A percentile compares a stretch with the other conserved stretches of the same genome.
Conservation (phyloP, 2,888 invertebrate genomes). For the Dynastes hyllus region DNA sequence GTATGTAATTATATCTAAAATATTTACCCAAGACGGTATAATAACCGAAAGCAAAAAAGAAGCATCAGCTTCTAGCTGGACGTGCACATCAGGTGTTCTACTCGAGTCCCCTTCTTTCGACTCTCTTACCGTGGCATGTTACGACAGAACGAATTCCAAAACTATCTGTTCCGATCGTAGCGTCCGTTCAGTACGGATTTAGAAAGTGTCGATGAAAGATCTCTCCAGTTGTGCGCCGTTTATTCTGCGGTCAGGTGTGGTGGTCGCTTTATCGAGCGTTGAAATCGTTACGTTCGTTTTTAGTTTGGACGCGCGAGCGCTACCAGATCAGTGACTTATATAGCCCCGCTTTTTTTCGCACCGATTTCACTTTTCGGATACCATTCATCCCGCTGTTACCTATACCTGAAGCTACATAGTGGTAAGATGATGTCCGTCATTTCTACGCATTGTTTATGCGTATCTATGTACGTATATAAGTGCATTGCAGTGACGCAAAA, state of each 20-base stretch:
- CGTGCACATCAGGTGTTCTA: slow-evolving; percentile 12
- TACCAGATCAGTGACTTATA: neutral
- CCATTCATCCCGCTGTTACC: neutral
- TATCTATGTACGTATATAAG: neutral
- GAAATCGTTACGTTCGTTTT: neutral
- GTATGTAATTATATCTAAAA: neutral
- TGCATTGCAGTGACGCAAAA: neutral
- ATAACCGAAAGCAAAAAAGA: neutral
- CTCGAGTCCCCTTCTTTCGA: slow-evolving; percentile 2
- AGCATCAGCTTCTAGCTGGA: neutral
- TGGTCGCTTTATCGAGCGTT: slow-evolving; percentile 17
- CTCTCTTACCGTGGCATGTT: slow-evolving; percentile 9
- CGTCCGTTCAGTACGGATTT: slow-evolving; percentile 19
- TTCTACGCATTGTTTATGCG: neutral
- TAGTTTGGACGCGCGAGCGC: neutral
- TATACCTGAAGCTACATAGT: neutral
- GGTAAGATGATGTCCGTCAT: slow-evolving; percentile 15
- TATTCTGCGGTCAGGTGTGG: neutral
- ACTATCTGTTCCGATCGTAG: slow-evolving; percentile 8
- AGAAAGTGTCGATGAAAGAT: slow-evolving; percentile 27
- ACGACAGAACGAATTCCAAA: slow-evolving; percentile 17
- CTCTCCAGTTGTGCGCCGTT: neutral
- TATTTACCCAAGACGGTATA: neutral
- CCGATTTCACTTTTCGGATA: slow-evolving; percentile 11
- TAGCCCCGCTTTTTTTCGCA: neutral